phyloP scores from a whole-genome alignment of 2,797 vertebrate species.

The Ctenosaura bakeri region DNA sequence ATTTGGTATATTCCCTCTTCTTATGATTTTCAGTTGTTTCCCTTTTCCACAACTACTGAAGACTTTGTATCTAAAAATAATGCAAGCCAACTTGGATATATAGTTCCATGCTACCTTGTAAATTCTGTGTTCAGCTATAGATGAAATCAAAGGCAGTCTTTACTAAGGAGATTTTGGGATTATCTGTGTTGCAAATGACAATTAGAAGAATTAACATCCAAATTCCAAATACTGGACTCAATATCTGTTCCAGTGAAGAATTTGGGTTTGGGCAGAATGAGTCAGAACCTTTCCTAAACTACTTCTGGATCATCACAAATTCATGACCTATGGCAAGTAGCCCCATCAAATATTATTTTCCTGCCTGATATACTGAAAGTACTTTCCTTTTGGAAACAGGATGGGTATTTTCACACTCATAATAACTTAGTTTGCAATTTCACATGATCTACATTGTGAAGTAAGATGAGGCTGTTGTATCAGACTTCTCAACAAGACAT shows the following conservation, averaged over 20 bases:
- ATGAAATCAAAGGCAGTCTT: neutral
- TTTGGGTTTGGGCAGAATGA: neutral
- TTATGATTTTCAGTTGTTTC: neutral
- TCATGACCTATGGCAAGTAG: neutral
- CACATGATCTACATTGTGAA: neutral
- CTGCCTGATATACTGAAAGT: neutral
- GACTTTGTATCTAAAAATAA: neutral
- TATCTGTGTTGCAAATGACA: neutral
- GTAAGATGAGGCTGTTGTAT: neutral
- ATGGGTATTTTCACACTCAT: neutral
- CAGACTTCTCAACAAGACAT: neutral
- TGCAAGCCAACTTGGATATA: neutral
- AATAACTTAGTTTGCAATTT: neutral
- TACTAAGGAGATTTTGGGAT: constrained; percentile 17
- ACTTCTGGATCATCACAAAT: neutral
- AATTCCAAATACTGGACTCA: neutral
- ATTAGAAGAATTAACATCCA: no score
- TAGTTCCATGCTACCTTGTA: neutral
- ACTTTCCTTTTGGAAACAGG: no score
- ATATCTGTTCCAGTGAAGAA: neutral
- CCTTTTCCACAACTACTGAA: constrained; percentile 10
- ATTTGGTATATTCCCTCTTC: neutral
- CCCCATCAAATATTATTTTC: neutral
- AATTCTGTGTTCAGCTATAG: neutral
- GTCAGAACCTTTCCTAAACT: neutral